Evolutionary conservation across 2,888 invertebrate species (phyloP).

Genomic region (Mycogona germanica): DNA sequence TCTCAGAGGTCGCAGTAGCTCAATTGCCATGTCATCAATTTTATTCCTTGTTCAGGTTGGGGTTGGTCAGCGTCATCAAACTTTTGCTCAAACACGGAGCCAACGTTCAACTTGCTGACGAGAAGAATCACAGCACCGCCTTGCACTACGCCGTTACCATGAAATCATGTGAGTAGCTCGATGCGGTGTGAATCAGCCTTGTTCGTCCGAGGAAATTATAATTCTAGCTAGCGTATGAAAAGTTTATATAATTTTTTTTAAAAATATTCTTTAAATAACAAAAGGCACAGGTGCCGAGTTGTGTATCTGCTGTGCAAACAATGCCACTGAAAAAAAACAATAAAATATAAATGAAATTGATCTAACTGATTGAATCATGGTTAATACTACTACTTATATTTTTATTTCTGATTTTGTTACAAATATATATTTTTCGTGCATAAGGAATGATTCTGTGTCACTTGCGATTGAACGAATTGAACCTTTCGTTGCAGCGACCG

Average conservation of each 20-base stretch:
- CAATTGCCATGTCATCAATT: too few species aligned
- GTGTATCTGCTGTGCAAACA: too few species aligned
- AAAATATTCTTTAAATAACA: too few species aligned
- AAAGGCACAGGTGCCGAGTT: too few species aligned
- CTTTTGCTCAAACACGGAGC: conserved; percentile 30
- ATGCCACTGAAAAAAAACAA: too few species aligned
- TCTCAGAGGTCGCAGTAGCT: too few species aligned
- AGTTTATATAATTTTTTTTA: not conserved
- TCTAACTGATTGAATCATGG: too few species aligned
- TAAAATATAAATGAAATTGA: too few species aligned
- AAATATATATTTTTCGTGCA: too few species aligned
- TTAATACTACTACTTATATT: not conserved
- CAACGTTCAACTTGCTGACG: conserved; percentile 28
- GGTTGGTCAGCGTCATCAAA: conserved; percentile 25
- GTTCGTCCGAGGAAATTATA: not conserved
- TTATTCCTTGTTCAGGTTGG: conserved; percentile 16
- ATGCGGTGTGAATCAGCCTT: not conserved
- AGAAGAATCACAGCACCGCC: conserved; percentile 28
- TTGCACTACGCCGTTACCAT: conserved; percentile 31
- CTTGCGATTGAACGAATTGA: too few species aligned
- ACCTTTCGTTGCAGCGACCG: conserved; percentile 16
- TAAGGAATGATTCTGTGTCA: too few species aligned
- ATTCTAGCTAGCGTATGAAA: not conserved
- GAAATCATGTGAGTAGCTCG: conserved; percentile 20
- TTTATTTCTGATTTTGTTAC: too few species aligned